A percentile compares a stretch with the other conserved stretches of the same genome.
These are phyloP conservation scores for Valencia hispanica DNA, from an alignment of 2,797 vertebrate species.

Conservation along the genomic window DNA sequence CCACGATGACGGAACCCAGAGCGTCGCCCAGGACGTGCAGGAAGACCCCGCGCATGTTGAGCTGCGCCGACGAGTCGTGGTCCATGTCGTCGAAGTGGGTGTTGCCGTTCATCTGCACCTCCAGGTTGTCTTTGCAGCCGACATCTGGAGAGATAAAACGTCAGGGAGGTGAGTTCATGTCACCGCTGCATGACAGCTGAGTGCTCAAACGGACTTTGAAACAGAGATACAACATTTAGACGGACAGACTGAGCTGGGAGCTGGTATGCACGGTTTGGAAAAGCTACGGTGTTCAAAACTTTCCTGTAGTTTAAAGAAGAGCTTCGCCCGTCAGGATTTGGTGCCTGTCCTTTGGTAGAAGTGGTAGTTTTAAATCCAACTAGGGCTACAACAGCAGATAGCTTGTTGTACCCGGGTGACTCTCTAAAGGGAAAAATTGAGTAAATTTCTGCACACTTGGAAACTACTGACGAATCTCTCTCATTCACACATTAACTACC, in stretches of 20 bases:
- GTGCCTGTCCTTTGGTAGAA: neutral
- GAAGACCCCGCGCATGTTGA: conserved; percentile 99
- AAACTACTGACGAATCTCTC: too few relatives aligned
- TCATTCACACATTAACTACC: too few relatives aligned
- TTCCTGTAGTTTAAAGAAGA: neutral
- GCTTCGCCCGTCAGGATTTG: neutral
- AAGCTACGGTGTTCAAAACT: neutral
- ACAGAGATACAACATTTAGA: conserved; percentile 4
- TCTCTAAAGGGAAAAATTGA: neutral
- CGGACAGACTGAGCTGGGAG: neutral
- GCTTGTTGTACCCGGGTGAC: too few relatives aligned
- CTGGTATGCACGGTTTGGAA: neutral
- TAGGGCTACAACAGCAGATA: neutral
- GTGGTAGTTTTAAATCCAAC: neutral
- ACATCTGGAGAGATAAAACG: conserved; percentile 73
- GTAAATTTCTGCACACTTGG: too few relatives aligned
- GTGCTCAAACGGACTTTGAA: conserved; percentile 34
- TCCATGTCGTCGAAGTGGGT: conserved; percentile 81
- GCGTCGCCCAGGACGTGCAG: conserved; percentile 97
- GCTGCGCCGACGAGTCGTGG: conserved; percentile 81
- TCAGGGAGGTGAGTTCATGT: conserved; percentile 5
- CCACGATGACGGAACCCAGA: conserved; percentile 96
- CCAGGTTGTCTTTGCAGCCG: conserved; percentile 73
- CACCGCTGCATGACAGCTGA: neutral
- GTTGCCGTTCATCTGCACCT: conserved; percentile 89